Evolutionary conservation across 92 coral and sea anemone genomes (phyloP), one percentile per base, ranked within the genome.

Genomic region (Phenganax marumi): DNA sequence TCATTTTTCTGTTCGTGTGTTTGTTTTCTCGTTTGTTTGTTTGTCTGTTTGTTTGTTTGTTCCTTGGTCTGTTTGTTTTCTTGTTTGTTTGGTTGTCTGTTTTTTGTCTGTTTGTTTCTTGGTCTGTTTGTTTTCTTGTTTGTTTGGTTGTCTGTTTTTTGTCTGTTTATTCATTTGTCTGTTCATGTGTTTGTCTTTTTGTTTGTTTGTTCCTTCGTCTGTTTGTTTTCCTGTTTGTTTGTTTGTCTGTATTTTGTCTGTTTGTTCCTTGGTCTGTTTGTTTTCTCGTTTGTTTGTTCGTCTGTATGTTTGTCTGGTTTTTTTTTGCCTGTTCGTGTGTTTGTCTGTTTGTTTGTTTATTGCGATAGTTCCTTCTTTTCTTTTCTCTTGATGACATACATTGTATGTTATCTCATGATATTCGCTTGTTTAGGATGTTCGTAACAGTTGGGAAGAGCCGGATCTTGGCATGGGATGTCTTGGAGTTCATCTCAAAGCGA

Each of bases 401-500:
- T 14, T 6, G 23, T 16, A 58, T 14, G 65, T 16, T 58, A 6
- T 23, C 65, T 58, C 16, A 6, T 18, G 65, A 58, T 58, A 18
- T 10, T 43, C 21, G 50, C 52, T 54, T 17, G 7, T 14, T 17
- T 52, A 77, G 82, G 82, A 77, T 19, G 82, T 60, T 26, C 81
- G 56, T 23, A 53, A 76, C 17, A 26, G 43, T 18, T 77, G 63
- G 65, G 82, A 77, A 77, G 71, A 77, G 21, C 98, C 98, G 6
- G 93, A 95, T 86, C 86, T 95, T 11, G 91, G 93, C 58, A 87
- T 91, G 56, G 92, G 91, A 10, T 92, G 97, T 18, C 79, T 95
- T 13, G 97, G 97, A 19, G 91, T 95, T 69, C 96, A 95, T 65
- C 90, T 95, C 76, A 95, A 95, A 68, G 98, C 97, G 11, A 91